phyloP scores from a whole-genome alignment of 2,888 invertebrate species.

The Tigriopus californicus region DNA sequence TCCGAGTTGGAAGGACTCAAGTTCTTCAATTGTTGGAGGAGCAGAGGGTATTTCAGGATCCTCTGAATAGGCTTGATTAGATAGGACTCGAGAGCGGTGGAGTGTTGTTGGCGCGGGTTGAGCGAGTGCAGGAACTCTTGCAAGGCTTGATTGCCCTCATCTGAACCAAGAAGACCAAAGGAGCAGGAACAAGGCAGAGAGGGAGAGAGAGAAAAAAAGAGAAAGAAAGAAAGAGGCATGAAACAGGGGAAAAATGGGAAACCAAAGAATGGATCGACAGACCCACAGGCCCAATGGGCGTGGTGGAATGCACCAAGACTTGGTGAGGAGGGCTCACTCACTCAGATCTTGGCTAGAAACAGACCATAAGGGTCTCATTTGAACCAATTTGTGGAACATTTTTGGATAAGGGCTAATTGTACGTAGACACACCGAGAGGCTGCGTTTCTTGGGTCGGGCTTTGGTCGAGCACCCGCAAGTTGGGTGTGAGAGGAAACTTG shows the following conservation, averaged over 20 bases:
- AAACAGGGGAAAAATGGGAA: not conserved
- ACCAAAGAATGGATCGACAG: not conserved
- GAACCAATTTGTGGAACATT: too few species aligned
- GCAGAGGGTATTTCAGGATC: constrained; percentile 87
- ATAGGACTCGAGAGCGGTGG: constrained; percentile 88
- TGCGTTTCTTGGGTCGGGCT: too few species aligned
- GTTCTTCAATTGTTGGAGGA: constrained; percentile 82
- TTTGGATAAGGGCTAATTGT: too few species aligned
- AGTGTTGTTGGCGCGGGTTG: constrained; percentile 91
- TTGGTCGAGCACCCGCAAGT: too few species aligned
- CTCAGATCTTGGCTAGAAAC: too few species aligned
- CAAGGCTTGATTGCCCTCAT: constrained; percentile 86
- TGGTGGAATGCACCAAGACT: too few species aligned
- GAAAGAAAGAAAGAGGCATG: not conserved
- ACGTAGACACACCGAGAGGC: too few species aligned
- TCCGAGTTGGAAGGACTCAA: constrained; percentile 79
- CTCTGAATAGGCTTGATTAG: constrained; percentile 96
- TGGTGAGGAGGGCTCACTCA: too few species aligned
- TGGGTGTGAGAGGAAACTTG: too few species aligned
- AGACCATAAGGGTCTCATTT: too few species aligned
- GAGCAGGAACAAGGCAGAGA: not conserved
- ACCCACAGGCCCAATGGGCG: not conserved
- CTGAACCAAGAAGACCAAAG: constrained; percentile 32
- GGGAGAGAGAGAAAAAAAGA: not conserved
- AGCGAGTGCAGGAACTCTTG: constrained; percentile 84